Base-by-base conservation (phyloP, 1,140 invertebrate genomes). In the Pogonognathellus flavescens region DNA sequence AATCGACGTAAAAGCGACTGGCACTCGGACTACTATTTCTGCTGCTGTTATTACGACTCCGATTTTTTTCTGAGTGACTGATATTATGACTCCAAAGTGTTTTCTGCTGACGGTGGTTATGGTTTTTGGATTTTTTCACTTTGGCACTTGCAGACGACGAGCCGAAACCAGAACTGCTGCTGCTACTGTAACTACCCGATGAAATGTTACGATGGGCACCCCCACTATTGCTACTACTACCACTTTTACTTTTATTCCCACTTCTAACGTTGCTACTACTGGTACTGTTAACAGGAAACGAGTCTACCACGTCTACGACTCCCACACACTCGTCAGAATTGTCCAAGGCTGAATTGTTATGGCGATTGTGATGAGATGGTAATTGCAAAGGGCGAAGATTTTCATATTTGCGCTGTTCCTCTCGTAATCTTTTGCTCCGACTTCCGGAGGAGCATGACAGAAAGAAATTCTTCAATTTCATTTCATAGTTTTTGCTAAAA, bases 381-480 rank as follows among this genome's bases (percentile, higher is more conserved):
- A 57, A 60, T 16, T 50, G n/a, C 53, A 76, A 18, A n/a, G 76
- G 83, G 25, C 59, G 55, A 14, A 86, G 80, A 70, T 87, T 84
- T 10, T 59, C 76, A 57, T 84, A 84, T 22, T 80, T 76, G 7
- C 66, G 41, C n/a, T 87, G 55, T 16, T 66, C 53, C 9, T 72
- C 81, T 59, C 76, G 49, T 20, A 87, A 70, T 22, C 66, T 80
- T 16, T 82, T 80, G 16, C 86, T 72, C 57, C 80, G 76, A 80
- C 60, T 59, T 59, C 57, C 60, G 18, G 85, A 59, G 25, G 86
- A 82, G 50, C 86, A 87, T 25, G 80, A 87, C 14, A 85, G 60
- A 22, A 87, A 76, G 20, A 87, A 80, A 76, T 87, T 81, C 80
- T 87, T 87, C 25, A 87, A 55, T 83, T 87, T 87, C 86, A 87